Base-by-base conservation (phyloP, 2,888 invertebrate genomes). In the Toxonevra muliebris region DNA sequence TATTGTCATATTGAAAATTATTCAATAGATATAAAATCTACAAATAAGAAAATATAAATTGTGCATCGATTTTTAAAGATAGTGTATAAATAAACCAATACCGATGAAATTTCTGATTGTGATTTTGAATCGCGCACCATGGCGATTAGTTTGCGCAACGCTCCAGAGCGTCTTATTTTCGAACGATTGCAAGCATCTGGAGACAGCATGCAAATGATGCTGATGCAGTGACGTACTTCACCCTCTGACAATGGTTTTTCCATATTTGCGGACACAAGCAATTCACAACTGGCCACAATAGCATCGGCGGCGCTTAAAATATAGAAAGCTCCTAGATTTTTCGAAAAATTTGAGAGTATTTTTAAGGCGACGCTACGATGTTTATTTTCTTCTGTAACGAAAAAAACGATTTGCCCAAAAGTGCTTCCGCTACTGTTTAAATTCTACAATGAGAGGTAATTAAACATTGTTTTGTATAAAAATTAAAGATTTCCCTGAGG, bases 1-100 rank as follows among this genome's bases (percentile, higher is more conserved):
- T 79, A 52, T 87, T 82, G 68, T 87, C 83, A 57, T 82, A 79
- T 70, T 82, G 84, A 62, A 88, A 87, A 77, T 87, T 86, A 54
- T 87, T 88, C 80, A 85, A 75, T 77, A 87, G 78, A 76, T 78
- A 78, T 43, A 84, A 78, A 42, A 84, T 75, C 81, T 75, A 13
- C 20, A n/a, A n/a, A 52, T 42, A 11, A 17, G 19, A 19, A 53
- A 15, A 20, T 5, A 17, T 30, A 58, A 17, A 5, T 30, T 40
- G 1, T 15, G 13, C 61, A 52, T 15, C 10, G n/a, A n/a, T 13
- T n/a, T n/a, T 3, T 1, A 19, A 54, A 15, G 15, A n/a, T 10
- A 48, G 5, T 3, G 8, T n/a, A 15, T 11, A 13, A 48, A 48
- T 11, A 55, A 11, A 13, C 11, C 17, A 72, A 68, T 65, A 85